phyloP scores from a whole-genome alignment of 2,113 vertebrate species.

The Istiophorus platypterus region DNA sequence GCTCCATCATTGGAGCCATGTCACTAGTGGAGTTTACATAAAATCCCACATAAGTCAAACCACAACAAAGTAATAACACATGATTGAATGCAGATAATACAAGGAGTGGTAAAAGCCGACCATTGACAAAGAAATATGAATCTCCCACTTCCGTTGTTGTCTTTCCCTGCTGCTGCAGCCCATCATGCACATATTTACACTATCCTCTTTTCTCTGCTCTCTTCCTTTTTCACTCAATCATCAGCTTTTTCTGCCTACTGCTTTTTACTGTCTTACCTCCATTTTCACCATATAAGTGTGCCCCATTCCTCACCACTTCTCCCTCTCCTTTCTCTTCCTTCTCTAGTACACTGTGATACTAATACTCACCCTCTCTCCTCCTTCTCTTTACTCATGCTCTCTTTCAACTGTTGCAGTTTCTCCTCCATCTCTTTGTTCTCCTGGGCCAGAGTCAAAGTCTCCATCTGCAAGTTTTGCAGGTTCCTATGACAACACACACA shows the following conservation, averaged over 20 bases:
- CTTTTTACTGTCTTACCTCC: not conserved
- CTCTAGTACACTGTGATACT: constrained; percentile 7
- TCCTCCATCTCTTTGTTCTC: constrained; percentile 90
- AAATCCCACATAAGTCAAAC: not conserved
- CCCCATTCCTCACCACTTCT: not conserved
- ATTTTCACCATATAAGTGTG: not conserved
- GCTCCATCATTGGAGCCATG: not conserved
- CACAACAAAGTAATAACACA: constrained; percentile 1
- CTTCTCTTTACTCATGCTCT: constrained; percentile 88
- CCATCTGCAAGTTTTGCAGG: constrained; percentile 84
- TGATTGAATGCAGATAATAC: not conserved
- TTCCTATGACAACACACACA: constrained; percentile 82
- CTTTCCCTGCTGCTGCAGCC: not conserved
- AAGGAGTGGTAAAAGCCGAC: constrained; percentile 1
- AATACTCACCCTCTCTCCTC: constrained; percentile 89
- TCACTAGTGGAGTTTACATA: not conserved
- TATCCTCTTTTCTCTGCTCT: not conserved
- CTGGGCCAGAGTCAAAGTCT: constrained; percentile 85
- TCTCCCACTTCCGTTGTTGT: constrained; percentile 1
- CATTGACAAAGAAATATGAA: constrained; percentile 7
- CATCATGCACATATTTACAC: not conserved
- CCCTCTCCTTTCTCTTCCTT: not conserved
- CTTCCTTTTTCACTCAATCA: not conserved
- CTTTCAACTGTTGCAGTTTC: constrained; percentile 87
- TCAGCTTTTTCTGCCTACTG: not conserved